Evolutionary conservation across 2,888 invertebrate species (phyloP), one percentile per base, ranked within the genome.

Genomic region (Trissoscelio sp.): DNA sequence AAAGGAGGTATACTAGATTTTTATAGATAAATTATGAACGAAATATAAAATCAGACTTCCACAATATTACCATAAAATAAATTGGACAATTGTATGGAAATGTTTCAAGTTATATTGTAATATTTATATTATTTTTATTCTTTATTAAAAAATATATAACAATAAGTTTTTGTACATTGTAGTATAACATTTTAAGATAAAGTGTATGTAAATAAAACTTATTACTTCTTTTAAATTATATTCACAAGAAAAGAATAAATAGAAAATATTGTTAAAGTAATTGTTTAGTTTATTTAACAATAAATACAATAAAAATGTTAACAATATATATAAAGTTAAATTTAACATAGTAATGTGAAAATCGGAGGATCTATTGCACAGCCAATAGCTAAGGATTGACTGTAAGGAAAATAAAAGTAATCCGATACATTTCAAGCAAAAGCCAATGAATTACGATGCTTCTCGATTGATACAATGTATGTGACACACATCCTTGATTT

Each of bases 401-500:
- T 46, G 62, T 16, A 62, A 62, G 31, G 46, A 31, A 31, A 62
- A 44, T 62, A 44, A 64, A 64, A 64, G 14, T 14, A 51, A 22
- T 37, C 37, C 48, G 37, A 64, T 48, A 37, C 11, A 14, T 37
- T 48, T 48, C 64, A 22, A 22, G 22, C 51, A 20, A 64, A 64
- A 64, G 20, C 51, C 64, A 64, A 20, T 51, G 51, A 51, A 64
- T 64, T 64, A 51, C 44, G 64, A 64, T 64, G 51, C 48, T 64
- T 64, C 51, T 22, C 64, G 51, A 51, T 64, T 64, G 64, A 51
- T 64, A 14, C 51, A 64, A 51, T 48, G 48, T 48, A 64, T 64
- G 64, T 64, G 64, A 64, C 64, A 46, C 42, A 64, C 64, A 64
- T 64, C 9, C 48, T 22, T 37, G 51, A 37, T 64, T 48, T 51